Conservation (phyloP, 2,888 invertebrate species). For the Poecilus cupreus region DNA sequence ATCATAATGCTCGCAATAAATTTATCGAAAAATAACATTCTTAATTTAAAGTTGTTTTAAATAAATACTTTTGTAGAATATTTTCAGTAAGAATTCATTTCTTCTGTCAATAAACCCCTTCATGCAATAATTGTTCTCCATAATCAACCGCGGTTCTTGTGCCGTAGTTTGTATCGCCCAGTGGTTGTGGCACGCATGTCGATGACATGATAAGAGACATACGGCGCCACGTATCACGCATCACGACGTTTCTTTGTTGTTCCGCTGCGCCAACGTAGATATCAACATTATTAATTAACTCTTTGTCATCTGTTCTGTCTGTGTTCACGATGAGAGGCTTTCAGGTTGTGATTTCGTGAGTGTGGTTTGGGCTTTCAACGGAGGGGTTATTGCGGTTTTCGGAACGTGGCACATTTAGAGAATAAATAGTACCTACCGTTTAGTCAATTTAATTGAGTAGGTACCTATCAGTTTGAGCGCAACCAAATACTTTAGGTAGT, state of each 20-base stretch:
- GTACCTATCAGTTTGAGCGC: too few species aligned
- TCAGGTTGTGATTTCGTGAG: constrained; percentile 7
- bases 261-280: constrained; percentile 21
- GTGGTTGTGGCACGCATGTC: constrained; percentile 7
- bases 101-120: too few species aligned
- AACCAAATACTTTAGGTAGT: too few species aligned
- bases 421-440: too few species aligned
- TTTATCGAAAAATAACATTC: too few species aligned
- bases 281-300: constrained; percentile 53
- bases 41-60: too few species aligned
- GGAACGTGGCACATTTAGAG: too few species aligned
- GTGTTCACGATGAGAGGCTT: neutral
- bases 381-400: neutral
- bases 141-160: neutral
- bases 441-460: too few species aligned
- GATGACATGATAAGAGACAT: constrained; percentile 39
- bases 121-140: too few species aligned
- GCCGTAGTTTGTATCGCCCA: neutral
- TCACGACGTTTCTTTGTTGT: constrained; percentile 48
- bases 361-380: neutral
- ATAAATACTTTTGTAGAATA: too few species aligned
- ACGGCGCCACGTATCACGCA: constrained; percentile 47
- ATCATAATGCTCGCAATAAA: too few species aligned
- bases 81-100: too few species aligned
- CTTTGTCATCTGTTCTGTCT: constrained; percentile 41